phyloP scores from a whole-genome alignment of 2,888 invertebrate species.

The Cheilosia grossa region DNA sequence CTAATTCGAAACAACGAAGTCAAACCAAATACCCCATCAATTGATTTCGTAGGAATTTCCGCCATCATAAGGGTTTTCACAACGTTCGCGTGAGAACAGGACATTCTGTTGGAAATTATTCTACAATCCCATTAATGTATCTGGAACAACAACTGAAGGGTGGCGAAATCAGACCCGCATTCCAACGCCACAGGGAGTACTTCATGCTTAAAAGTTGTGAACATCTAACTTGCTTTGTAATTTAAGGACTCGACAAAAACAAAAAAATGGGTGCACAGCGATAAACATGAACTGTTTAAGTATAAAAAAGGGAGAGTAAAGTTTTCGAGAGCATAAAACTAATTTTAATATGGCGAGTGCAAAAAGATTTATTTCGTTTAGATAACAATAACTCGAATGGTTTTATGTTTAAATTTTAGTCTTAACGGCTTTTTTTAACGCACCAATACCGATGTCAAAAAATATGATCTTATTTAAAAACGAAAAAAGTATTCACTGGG shows the following conservation, averaged over 20 bases:
- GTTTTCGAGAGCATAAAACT: background rate
- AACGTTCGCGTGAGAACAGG: constrained; percentile 46
- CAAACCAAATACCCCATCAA: too few species aligned
- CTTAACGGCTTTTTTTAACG: too few species aligned
- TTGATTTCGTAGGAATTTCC: too few species aligned
- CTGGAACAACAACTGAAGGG: background rate
- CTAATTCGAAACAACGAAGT: too few species aligned
- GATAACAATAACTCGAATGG: too few species aligned
- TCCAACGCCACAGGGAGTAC: background rate
- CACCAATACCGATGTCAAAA: too few species aligned
- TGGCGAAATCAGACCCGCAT: background rate
- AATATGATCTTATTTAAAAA: too few species aligned
- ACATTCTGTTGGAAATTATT: constrained; percentile 30
- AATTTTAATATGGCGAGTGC: background rate
- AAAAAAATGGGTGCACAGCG: constrained; percentile 1
- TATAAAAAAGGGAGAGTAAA: background rate
- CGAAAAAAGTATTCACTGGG: too few species aligned
- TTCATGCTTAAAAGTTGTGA: constrained; percentile 15
- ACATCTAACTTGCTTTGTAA: constrained; percentile 36
- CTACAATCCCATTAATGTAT: constrained; percentile 32
- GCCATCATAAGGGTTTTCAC: background rate
- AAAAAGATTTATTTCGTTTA: background rate
- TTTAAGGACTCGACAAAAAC: constrained; percentile 21
- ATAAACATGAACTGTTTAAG: background rate
- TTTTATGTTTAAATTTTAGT: too few species aligned